Percentiles rank a stretch among this genome's conserved stretches.
Evolutionary conservation across 2,888 invertebrate genomes (phyloP).

Genomic region (Drosophila parthenogenetica): DNA sequence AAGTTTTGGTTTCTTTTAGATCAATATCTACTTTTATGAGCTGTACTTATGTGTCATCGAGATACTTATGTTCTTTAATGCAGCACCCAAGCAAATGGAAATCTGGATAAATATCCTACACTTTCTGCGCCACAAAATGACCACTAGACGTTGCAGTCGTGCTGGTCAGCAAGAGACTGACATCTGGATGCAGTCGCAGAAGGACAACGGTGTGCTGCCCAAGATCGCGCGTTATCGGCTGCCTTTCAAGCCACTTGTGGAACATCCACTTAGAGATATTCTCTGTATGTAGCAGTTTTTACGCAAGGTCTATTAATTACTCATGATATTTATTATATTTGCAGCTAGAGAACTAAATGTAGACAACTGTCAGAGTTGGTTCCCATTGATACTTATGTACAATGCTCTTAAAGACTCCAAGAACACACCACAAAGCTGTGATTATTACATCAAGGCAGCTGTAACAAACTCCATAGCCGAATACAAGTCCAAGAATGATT

Average conservation of each 20-base stretch:
- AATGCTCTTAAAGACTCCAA: conserved; percentile 78
- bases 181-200: conserved; percentile 83
- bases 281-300: conserved; percentile 58
- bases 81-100: conserved; percentile 82
- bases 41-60: conserved; percentile 84
- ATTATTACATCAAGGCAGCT: conserved; percentile 84
- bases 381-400: conserved; percentile 84
- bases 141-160: conserved; percentile 78
- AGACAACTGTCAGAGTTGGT: conserved; percentile 85
- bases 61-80: conserved; percentile 81
- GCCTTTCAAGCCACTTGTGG: conserved; percentile 84
- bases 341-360: conserved; percentile 83
- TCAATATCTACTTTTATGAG: conserved; percentile 85
- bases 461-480: conserved; percentile 84
- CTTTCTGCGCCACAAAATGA: conserved; percentile 84
- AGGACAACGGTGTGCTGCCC: conserved; percentile 83
- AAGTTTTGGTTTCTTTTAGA: conserved; percentile 56
- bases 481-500: conserved; percentile 79
- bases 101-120: conserved; percentile 83
- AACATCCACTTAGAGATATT: conserved; percentile 82
- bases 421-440: conserved; percentile 80
- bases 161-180: conserved; percentile 84
- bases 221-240: conserved; percentile 85
- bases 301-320: not conserved
- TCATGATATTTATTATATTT: not conserved